Percentiles rank a stretch among this genome's conserved stretches.
phyloP scores from a whole-genome alignment of 2,888 invertebrate species.

The Silvanus unidentatus region DNA sequence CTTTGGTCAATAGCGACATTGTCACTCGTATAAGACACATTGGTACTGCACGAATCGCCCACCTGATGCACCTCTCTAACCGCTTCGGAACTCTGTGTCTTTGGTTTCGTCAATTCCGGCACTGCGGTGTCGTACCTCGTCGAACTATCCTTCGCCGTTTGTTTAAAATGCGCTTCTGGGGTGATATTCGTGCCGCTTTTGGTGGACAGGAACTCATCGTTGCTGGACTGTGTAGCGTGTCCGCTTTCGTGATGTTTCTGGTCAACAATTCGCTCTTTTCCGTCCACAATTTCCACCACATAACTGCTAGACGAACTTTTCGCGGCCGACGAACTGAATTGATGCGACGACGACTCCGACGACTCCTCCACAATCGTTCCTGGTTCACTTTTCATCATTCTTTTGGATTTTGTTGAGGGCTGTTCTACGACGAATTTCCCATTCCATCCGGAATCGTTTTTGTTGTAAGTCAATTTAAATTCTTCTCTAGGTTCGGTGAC shows the following conservation, averaged over 20 bases:
- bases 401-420: conserved; percentile 25
- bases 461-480: conserved; percentile 35
- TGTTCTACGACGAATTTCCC: conserved; percentile 47
- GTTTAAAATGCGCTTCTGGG: conserved; percentile 52
- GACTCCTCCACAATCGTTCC: conserved; percentile 32
- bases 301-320: conserved; percentile 61
- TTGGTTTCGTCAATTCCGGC: conserved; percentile 45
- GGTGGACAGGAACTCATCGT: conserved; percentile 52
- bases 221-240: conserved; percentile 28
- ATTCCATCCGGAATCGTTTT: conserved; percentile 48
- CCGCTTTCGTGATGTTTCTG: conserved; percentile 54
- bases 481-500: conserved; percentile 45
- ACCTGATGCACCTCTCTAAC: conserved; percentile 44
- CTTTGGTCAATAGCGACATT: conserved; percentile 13
- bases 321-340: conserved; percentile 51
- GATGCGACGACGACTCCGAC: conserved; percentile 44
- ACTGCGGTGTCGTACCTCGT: conserved; percentile 54
- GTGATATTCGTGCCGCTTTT: conserved; percentile 54
- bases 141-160: conserved; percentile 51
- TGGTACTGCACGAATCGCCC: conserved; percentile 36
- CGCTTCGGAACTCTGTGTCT: conserved; percentile 47
- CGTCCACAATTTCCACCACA: conserved; percentile 60
- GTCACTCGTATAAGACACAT: conserved; percentile 28
- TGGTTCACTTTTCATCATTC: conserved; percentile 15
- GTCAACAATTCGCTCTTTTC: conserved; percentile 58